These are phyloP conservation scores for Papilio aristodemus DNA, from an alignment of 1,140 invertebrate species.

Conservation along the genomic window DNA sequence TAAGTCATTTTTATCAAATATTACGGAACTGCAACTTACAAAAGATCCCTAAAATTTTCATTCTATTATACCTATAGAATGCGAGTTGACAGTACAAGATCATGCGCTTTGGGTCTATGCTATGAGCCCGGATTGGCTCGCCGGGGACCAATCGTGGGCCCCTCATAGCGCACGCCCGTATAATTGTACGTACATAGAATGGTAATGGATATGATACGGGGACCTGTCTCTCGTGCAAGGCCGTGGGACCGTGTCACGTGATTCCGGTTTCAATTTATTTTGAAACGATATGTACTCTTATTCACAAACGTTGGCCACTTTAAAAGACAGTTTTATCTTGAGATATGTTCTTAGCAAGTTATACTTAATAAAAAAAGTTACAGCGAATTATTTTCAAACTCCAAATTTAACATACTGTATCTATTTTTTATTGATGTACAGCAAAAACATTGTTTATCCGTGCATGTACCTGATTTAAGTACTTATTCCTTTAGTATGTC, in stretches of 20 bases:
- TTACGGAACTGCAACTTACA: neutral
- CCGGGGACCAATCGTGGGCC: slow-evolving; percentile 42
- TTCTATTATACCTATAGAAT: slow-evolving; percentile 19
- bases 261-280: slow-evolving; percentile 4
- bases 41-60: slow-evolving; percentile 3
- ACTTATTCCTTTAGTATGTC: too few relatives aligned
- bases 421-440: too few relatives aligned
- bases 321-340: neutral
- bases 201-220: slow-evolving; percentile 24
- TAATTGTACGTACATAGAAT: slow-evolving; percentile 48
- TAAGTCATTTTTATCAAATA: neutral
- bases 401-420: too few relatives aligned
- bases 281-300: neutral
- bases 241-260: neutral
- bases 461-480: too few relatives aligned
- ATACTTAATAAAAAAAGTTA: too few relatives aligned
- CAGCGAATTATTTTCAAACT: too few relatives aligned
- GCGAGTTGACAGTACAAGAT: slow-evolving; percentile 46
- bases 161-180: slow-evolving; percentile 52
- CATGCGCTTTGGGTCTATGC: slow-evolving; percentile 43
- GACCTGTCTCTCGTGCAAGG: neutral
- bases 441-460: too few relatives aligned
- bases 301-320: too few relatives aligned
- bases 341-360: too few relatives aligned
- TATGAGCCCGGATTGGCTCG: slow-evolving; percentile 41